These are phyloP conservation scores for Cottoperca gobio DNA, from an alignment of 2,797 vertebrate genomes.

Conservation along the genomic window DNA sequence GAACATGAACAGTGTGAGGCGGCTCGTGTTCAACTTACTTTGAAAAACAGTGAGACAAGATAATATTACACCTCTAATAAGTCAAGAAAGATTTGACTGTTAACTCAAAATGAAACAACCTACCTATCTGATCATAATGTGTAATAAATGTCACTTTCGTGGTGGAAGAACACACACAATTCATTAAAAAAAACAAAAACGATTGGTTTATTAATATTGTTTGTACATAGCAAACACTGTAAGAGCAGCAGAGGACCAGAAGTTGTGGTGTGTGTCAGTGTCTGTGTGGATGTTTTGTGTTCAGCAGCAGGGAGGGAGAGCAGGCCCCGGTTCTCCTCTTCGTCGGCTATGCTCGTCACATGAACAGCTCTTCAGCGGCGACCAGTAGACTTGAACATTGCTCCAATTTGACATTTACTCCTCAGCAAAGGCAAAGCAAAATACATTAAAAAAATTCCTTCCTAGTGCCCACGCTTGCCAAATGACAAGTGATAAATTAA, in stretches of 20 bases:
- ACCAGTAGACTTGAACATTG: constrained; percentile 60
- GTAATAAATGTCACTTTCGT: neutral
- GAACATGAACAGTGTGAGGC: neutral
- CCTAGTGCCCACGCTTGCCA: constrained; percentile 52
- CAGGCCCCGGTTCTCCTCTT: constrained; percentile 77
- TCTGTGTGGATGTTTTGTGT: constrained; percentile 61
- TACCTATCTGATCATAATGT: neutral
- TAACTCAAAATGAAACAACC: neutral
- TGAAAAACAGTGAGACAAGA: neutral
- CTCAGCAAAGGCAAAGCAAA: constrained; percentile 78
- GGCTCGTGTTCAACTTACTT: neutral
- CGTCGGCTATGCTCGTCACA: constrained; percentile 66
- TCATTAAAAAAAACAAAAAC: constrained; percentile 80
- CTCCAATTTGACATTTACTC: constrained; percentile 75
- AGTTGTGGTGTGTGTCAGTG: constrained; percentile 68
- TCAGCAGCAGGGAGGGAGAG: constrained; percentile 89
- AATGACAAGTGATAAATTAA: constrained; percentile 68
- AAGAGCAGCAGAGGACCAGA: constrained; percentile 88
- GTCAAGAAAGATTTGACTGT: neutral
- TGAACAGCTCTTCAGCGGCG: constrained; percentile 53
- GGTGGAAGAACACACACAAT: constrained; percentile 69
- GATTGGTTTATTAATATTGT: constrained; percentile 90
- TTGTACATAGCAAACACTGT: constrained; percentile 87
- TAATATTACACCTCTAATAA: neutral
- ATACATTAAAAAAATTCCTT: constrained; percentile 68